Conservation (phyloP, 2,797 vertebrate genomes). For the Coluber constrictor region DNA sequence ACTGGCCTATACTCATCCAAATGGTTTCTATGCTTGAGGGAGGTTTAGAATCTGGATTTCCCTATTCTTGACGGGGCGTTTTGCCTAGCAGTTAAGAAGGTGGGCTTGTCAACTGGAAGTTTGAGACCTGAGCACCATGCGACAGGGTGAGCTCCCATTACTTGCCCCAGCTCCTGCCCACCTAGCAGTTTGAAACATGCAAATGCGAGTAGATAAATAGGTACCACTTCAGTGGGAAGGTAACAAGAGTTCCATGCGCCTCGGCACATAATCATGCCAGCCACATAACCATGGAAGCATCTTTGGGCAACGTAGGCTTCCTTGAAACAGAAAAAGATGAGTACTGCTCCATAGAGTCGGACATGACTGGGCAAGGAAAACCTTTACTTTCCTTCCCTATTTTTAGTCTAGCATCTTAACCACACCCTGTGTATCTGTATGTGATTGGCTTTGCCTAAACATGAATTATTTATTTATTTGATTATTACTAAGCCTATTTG, state of each 20-base stretch:
- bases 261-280: background rate
- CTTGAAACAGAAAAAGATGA: background rate
- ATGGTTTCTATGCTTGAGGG: background rate
- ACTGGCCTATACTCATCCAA: background rate
- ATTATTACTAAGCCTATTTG: background rate
- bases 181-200: background rate
- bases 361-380: too few species aligned
- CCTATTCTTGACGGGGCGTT: background rate
- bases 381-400: background rate
- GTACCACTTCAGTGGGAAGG: background rate
- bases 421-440: background rate
- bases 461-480: background rate
- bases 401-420: background rate
- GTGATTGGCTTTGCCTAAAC: background rate
- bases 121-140: background rate
- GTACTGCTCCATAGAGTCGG: background rate
- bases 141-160: fast-evolving
- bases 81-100: background rate
- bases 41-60: background rate
- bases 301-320: background rate
- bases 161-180: background rate
- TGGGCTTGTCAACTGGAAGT: background rate
- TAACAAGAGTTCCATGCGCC: background rate
- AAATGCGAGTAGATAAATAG: background rate
- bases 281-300: background rate